A percentile compares a stretch with the other conserved stretches of the same genome.
phyloP scores from a whole-genome alignment of 2,888 invertebrate species.

The Drosophila neutralis region DNA sequence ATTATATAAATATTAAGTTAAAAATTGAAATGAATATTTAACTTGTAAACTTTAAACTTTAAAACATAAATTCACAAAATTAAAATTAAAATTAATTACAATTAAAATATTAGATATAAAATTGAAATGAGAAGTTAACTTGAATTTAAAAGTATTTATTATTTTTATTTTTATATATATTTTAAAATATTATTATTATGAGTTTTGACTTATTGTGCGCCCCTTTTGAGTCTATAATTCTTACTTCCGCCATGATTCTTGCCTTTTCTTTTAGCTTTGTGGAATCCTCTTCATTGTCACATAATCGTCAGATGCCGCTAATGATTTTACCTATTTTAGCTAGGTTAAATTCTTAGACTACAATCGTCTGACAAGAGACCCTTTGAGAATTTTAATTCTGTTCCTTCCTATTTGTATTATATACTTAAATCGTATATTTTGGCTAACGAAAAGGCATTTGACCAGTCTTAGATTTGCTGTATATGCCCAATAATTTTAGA shows the following conservation, averaged over 20 bases:
- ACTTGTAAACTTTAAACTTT: background rate
- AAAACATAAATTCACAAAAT: background rate
- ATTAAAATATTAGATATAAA: background rate
- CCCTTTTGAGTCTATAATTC: background rate
- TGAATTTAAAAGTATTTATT: background rate
- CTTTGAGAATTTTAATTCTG: background rate
- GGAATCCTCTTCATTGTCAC: background rate
- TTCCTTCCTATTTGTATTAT: background rate
- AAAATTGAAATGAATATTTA: too few species aligned
- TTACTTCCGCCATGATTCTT: background rate
- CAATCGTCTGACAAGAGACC: fast-evolving
- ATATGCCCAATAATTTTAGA: background rate
- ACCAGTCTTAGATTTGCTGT: fast-evolving
- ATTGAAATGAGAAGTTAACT: background rate
- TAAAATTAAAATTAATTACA: background rate
- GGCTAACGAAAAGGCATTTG: background rate
- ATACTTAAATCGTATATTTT: background rate
- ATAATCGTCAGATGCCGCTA: background rate
- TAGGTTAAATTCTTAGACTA: background rate
- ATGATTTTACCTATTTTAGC: background rate
- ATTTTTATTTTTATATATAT: too few species aligned
- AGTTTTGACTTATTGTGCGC: background rate
- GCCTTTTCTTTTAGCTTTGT: background rate
- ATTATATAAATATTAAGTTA: too few species aligned
- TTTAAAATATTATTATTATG: background rate